A percentile compares a stretch with the other conserved stretches of the same genome.
Conservation (phyloP, 1,140 invertebrate genomes). For the Charaxes varanes region DNA sequence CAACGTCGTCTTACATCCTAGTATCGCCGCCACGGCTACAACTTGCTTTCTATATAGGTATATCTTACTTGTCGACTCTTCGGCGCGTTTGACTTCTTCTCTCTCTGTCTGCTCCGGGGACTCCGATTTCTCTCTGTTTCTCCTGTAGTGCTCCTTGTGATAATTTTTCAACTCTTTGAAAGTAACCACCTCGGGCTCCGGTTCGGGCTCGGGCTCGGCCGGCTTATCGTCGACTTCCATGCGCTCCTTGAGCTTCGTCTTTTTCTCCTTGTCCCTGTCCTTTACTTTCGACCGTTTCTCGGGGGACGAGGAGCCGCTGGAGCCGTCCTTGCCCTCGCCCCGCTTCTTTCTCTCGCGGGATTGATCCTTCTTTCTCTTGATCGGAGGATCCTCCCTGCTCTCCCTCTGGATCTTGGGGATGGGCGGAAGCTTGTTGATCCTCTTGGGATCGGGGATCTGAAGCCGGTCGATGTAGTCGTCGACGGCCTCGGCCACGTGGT, state of each 20-base stretch:
- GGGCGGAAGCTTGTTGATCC: slow-evolving; percentile 57
- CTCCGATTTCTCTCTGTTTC: slow-evolving; percentile 75
- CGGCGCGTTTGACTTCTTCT: slow-evolving; percentile 14
- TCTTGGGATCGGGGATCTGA: slow-evolving; percentile 38
- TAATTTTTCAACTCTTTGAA: slow-evolving; percentile 78
- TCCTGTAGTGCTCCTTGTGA: slow-evolving; percentile 77
- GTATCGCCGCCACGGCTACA: slow-evolving; percentile 42
- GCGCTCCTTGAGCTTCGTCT: slow-evolving; percentile 23
- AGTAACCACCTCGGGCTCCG: slow-evolving; percentile 45
- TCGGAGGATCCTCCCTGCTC: slow-evolving; percentile 27
- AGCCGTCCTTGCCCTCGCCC: slow-evolving; percentile 19
- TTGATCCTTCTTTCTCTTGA: slow-evolving; percentile 44
- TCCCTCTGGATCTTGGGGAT: slow-evolving; percentile 58
- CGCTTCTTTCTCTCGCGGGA: slow-evolving; percentile 28
- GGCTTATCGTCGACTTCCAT: slow-evolving; percentile 24
- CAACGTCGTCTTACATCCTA: slow-evolving; percentile 41
- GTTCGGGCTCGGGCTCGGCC: slow-evolving; percentile 26
- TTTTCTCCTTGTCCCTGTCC: slow-evolving; percentile 23
- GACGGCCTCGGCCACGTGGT: slow-evolving; percentile 11
- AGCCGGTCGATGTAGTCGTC: slow-evolving; percentile 35
- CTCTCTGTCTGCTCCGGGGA: slow-evolving; percentile 60
- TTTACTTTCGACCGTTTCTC: slow-evolving; percentile 31
- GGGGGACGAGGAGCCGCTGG: slow-evolving; percentile 31
- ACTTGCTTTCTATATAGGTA: slow-evolving; percentile 39
- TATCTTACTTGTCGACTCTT: slow-evolving; percentile 64